Evolutionary conservation across 1,140 invertebrate species (phyloP).

Genomic region (Pseudomyrmex concolor): DNA sequence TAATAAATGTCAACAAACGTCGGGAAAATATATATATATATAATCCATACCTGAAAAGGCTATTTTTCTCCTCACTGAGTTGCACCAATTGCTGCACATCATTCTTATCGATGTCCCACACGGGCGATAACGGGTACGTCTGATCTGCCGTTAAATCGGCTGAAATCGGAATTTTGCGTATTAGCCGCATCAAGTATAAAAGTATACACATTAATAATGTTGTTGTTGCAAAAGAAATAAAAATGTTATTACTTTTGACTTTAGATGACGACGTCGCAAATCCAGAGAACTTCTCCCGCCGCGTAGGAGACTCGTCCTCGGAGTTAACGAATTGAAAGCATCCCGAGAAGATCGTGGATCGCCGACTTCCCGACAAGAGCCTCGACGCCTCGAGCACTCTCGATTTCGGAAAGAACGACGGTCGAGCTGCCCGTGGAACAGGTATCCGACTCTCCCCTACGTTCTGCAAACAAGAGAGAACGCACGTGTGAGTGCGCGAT

Average conservation of each 20-base stretch:
- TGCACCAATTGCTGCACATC: constrained; percentile 76
- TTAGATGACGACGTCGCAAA: constrained; percentile 62
- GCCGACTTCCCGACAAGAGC: constrained; percentile 65
- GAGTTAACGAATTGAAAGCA: constrained; percentile 69
- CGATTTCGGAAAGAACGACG: constrained; percentile 80
- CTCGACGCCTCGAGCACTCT: constrained; percentile 72
- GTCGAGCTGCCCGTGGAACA: constrained; percentile 77
- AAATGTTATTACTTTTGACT: constrained; percentile 63
- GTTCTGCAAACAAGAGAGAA: constrained; percentile 74
- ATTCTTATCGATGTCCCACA: constrained; percentile 77
- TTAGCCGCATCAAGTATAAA: neutral
- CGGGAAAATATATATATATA: too few relatives aligned
- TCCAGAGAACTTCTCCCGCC: constrained; percentile 57
- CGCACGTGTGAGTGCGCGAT: neutral
- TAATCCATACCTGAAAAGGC: constrained; percentile 73
- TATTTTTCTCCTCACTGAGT: constrained; percentile 76
- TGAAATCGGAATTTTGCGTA: neutral
- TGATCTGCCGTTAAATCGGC: constrained; percentile 60
- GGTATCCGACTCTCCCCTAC: constrained; percentile 81
- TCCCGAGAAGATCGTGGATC: constrained; percentile 68
- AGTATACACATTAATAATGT: neutral
- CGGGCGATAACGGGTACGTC: constrained; percentile 74
- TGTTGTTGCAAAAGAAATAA: too few relatives aligned
- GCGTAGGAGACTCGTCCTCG: constrained; percentile 60
- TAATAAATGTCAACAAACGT: neutral